phyloP scores from a whole-genome alignment of 2,888 invertebrate species.

The Sesamia inferens region DNA sequence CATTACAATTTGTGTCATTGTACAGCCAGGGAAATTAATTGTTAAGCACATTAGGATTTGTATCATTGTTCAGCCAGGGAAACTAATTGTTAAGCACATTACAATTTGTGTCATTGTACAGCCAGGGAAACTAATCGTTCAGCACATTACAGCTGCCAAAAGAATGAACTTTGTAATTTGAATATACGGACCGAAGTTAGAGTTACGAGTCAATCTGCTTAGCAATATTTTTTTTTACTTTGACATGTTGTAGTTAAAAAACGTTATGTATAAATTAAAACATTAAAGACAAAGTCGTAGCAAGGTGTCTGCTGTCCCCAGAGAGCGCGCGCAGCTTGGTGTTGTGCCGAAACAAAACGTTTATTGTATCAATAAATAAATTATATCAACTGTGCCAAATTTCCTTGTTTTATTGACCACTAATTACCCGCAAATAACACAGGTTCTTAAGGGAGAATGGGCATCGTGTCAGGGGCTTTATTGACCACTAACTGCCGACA shows the following conservation, averaged over 20 bases:
- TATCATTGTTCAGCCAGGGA: too few species aligned
- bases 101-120: neutral
- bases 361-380: conserved; percentile 74
- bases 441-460: too few species aligned
- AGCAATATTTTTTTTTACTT: neutral
- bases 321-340: neutral
- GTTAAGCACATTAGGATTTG: too few species aligned
- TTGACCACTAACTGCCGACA: too few species aligned
- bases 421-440: too few species aligned
- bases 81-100: too few species aligned
- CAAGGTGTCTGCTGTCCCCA: neutral
- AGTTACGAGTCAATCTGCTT: neutral
- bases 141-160: neutral
- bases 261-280: too few species aligned
- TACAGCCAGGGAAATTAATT: too few species aligned
- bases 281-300: conserved; percentile 4
- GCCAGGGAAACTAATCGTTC: neutral
- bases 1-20: too few species aligned
- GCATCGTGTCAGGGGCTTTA: too few species aligned
- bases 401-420: conserved; percentile 36
- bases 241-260: neutral
- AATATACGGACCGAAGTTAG: neutral
- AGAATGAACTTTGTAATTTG: neutral
- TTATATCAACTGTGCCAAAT: conserved; percentile 31
- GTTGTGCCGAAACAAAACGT: conserved; percentile 34